Evolutionary conservation across 2,888 invertebrate genomes (phyloP), one percentile per base, ranked within the genome.

Genomic region (Drosophila meridionalis): DNA sequence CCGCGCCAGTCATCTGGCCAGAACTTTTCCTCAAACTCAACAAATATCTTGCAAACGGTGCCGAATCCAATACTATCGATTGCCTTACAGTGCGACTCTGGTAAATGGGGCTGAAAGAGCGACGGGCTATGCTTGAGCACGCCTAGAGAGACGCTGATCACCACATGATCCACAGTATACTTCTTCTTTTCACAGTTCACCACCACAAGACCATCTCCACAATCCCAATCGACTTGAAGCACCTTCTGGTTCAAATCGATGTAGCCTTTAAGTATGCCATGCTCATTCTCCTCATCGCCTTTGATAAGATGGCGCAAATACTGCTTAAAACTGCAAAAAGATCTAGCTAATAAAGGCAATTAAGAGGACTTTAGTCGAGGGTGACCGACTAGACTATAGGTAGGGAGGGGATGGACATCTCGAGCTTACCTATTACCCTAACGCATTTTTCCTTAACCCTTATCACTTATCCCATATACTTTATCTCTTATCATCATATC

Each of bases 141-240:
- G 0, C 95, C 95, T 43, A 95, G 90, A 0, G 95, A 94, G 0
- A 93, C 91, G 0, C 95, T 95, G 28, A 94, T 89, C 42, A 95
- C 93, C 2, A 95, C 94, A 86, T 95, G 94, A 87, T 95, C 95
- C 2, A 94, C 94, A 6, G 81, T 52, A 71, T 84, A 90, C 3
- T 78, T 53, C 5, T 90, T 82, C 0, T 93, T 93, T 11, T 70
- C 80, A 47, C 86, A 90, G 20, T 36, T 62, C 6, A 92, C 70
- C 20, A 58, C 40, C 11, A 87, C 76, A 2, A 48, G 55, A 8
- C 76, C 75, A 20, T 88, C 83, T 0, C 26, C 0, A 1, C 78
- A 70, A 50, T 87, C 81, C 86, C 84, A 89, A 0, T 73, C 65
- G n/a, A 92, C 82, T 30, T 72, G 57, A 9, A 71, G 20, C 0